A percentile compares a stretch with the other conserved stretches of the same genome.
Conservation (phyloP, 2,797 vertebrate species). For the Rhabdophis nuchalis region DNA sequence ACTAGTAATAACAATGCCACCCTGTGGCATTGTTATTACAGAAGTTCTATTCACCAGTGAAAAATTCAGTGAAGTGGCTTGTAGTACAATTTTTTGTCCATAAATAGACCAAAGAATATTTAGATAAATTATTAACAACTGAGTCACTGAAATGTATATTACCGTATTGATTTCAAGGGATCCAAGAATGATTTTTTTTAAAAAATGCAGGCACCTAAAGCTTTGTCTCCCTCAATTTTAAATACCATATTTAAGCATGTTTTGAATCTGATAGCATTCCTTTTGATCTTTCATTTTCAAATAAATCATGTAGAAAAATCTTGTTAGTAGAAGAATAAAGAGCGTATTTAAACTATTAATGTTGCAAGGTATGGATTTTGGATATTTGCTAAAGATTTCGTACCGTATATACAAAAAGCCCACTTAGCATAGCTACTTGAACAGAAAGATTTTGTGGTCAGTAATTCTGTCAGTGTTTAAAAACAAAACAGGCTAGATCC, state of each 20-base stretch:
- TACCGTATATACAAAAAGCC: background rate
- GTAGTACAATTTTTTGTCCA: background rate
- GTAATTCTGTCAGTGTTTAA: background rate
- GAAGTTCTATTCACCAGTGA: background rate
- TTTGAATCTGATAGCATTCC: background rate
- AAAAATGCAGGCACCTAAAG: background rate
- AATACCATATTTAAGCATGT: background rate
- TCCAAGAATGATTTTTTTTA: background rate
- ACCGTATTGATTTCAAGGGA: background rate
- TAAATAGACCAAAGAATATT: background rate
- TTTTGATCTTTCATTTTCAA: background rate
- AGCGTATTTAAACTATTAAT: background rate
- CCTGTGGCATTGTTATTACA: background rate
- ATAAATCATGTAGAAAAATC: background rate
- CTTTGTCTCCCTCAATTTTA: background rate
- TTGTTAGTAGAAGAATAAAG: background rate
- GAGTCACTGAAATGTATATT: background rate
- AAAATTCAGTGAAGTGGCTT: background rate
- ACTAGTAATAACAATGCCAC: background rate
- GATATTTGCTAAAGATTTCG: background rate
- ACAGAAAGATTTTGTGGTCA: background rate
- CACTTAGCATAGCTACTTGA: background rate
- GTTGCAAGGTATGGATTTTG: background rate
- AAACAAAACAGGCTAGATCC: background rate
- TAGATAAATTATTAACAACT: background rate